Percentiles rank a stretch among this genome's conserved stretches.
phyloP scores from a whole-genome alignment of 2,888 invertebrate species.

The Meteorus cinctellus region DNA sequence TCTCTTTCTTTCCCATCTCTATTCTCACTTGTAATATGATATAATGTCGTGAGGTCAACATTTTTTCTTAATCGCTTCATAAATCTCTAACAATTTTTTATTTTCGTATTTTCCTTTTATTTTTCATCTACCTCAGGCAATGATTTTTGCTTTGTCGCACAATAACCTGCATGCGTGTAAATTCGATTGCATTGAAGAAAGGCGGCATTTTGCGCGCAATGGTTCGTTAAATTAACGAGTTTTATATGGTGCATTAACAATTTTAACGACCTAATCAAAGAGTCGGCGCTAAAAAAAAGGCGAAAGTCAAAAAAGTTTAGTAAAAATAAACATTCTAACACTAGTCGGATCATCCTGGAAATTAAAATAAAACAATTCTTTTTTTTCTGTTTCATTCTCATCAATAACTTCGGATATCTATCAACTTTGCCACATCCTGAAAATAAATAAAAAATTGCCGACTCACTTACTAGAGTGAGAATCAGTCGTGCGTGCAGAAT shows the following conservation, averaged over 20 bases:
- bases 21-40: constrained; percentile 34
- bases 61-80: constrained; percentile 31
- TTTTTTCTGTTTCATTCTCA: neutral
- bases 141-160: constrained; percentile 23
- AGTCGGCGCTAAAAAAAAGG: constrained; percentile 51
- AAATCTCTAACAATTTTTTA: constrained; percentile 20
- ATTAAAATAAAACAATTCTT: constrained; percentile 28
- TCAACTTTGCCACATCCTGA: too few species aligned
- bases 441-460: too few species aligned
- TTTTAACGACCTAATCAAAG: constrained; percentile 71
- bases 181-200: constrained; percentile 38
- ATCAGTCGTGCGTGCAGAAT: constrained; percentile 16
- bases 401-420: too few species aligned
- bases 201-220: constrained; percentile 46
- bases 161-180: constrained; percentile 40
- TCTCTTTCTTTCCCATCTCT: neutral
- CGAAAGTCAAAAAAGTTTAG: constrained; percentile 41
- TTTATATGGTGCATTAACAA: constrained; percentile 60
- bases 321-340: constrained; percentile 48
- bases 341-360: constrained; percentile 56
- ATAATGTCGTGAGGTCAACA: constrained; percentile 25
- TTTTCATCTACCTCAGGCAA: neutral
- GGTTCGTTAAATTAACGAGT: constrained; percentile 63
- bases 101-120: neutral
- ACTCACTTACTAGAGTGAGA: too few species aligned